These are phyloP conservation scores for Isaurus tuberculatus DNA, from an alignment of 92 coral and sea anemone species.

Conservation along the genomic window DNA sequence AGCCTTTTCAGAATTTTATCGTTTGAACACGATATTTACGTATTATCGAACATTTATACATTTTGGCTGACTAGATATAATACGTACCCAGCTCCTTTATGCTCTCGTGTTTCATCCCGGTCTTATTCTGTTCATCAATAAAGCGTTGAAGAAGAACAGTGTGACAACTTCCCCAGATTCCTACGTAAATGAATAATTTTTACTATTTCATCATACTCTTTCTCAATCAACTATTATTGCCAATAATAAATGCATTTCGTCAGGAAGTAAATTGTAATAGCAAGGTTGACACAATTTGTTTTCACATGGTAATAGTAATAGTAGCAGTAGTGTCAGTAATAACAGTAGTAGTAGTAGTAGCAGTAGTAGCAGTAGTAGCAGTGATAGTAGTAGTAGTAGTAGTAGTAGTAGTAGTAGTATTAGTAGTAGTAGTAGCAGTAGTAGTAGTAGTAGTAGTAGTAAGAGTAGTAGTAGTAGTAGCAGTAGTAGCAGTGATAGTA, in stretches of 20 bases:
- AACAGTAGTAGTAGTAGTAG: neutral
- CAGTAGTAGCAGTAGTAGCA: neutral
- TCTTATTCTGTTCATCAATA: neutral
- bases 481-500: neutral
- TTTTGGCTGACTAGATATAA: no score
- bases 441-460: neutral
- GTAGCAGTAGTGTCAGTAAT: no score
- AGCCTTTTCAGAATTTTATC: no score
- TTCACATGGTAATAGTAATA: neutral
- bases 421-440: no score
- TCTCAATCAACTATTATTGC: neutral
- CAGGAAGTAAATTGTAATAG: neutral
- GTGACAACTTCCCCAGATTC: slow-evolving; percentile 29
- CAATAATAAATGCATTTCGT: neutral
- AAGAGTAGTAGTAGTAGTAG: neutral
- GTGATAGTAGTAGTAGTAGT: neutral
- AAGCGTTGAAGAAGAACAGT: neutral
- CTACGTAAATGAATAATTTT: neutral
- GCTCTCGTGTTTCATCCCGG: neutral
- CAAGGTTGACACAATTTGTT: neutral
- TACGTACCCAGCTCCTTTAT: neutral
- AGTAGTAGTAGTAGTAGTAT: no score
- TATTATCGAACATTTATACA: no score
- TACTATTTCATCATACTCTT: neutral
- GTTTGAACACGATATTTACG: no score